These are phyloP conservation scores for Abrostola triplasia DNA, from an alignment of 2,888 invertebrate genomes.

Conservation along the genomic window DNA sequence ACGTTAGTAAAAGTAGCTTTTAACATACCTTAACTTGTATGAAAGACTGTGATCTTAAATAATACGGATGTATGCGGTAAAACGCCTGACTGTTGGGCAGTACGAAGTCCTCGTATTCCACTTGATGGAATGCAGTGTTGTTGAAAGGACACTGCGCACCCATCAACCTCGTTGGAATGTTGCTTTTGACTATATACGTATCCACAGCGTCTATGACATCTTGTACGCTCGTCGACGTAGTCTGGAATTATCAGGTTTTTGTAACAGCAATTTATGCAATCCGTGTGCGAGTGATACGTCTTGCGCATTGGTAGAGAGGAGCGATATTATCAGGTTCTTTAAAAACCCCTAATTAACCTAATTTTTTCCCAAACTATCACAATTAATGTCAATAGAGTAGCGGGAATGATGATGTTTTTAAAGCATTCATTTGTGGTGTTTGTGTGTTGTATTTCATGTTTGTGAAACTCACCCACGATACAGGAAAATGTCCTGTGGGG, in stretches of 20 bases:
- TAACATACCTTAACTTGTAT: slow-evolving; percentile 72
- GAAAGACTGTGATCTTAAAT: slow-evolving; percentile 71
- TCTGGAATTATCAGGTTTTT: slow-evolving; percentile 58
- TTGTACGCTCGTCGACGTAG: slow-evolving; percentile 68
- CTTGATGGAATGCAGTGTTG: slow-evolving; percentile 71
- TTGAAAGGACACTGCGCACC: slow-evolving; percentile 80
- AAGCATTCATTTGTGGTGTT: too few species aligned
- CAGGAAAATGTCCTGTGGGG: too few species aligned
- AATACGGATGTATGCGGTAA: slow-evolving; percentile 86
- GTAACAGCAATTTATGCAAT: slow-evolving; percentile 1
- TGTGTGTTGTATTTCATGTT: too few species aligned
- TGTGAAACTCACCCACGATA: too few species aligned
- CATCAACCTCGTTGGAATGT: slow-evolving; percentile 77
- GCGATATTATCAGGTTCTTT: too few species aligned
- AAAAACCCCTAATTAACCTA: too few species aligned
- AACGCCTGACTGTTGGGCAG: slow-evolving; percentile 84
- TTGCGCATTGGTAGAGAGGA: too few species aligned
- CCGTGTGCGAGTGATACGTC: neutral
- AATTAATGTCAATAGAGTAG: too few species aligned
- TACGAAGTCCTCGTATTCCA: slow-evolving; percentile 89
- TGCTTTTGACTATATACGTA: slow-evolving; percentile 72
- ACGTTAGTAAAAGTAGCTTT: too few species aligned
- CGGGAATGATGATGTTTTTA: too few species aligned
- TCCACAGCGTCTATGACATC: slow-evolving; percentile 74
- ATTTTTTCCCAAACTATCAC: too few species aligned